Percentiles rank a stretch among this genome's conserved stretches.
Evolutionary conservation across 2,888 invertebrate species (phyloP).

Genomic region (Tipula confusa): DNA sequence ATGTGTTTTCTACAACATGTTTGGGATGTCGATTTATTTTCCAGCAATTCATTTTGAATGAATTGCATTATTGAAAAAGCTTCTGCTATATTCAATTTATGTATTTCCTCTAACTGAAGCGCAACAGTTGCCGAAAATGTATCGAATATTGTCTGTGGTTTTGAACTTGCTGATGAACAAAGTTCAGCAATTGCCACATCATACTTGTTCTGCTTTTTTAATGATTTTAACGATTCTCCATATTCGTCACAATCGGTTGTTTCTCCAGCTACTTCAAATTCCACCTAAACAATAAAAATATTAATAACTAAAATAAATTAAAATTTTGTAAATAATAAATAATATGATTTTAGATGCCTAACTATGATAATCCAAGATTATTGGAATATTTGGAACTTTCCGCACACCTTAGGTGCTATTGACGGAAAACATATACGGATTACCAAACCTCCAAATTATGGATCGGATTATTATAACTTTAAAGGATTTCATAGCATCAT

Average conservation of each 20-base stretch:
- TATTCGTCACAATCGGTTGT: no score
- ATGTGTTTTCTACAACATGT: no score
- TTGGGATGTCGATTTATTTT: not conserved
- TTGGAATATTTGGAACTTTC: conserved; percentile 38
- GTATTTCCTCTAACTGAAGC: conserved; percentile 38
- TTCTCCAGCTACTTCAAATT: no score
- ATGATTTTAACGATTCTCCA: no score
- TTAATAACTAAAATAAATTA: no score
- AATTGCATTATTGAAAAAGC: not conserved
- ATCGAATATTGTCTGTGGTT: not conserved
- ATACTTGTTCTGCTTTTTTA: no score
- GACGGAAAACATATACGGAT: conserved; percentile 42
- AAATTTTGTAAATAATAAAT: not conserved
- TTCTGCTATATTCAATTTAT: not conserved
- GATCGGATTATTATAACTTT: conserved; percentile 40
- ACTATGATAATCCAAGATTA: not conserved
- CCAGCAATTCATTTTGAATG: not conserved
- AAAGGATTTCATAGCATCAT: conserved; percentile 39
- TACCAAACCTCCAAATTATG: conserved; percentile 38
- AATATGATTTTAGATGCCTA: not conserved
- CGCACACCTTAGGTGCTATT: conserved; percentile 39
- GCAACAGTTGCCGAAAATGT: conserved; percentile 28
- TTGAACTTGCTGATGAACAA: not conserved
- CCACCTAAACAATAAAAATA: no score
- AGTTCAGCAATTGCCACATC: not conserved